Evolutionary conservation across 53 echinoderm and acorn worm species (phyloP), one percentile per base, ranked within the genome.

Genomic region (Holothuria leucospilota): DNA sequence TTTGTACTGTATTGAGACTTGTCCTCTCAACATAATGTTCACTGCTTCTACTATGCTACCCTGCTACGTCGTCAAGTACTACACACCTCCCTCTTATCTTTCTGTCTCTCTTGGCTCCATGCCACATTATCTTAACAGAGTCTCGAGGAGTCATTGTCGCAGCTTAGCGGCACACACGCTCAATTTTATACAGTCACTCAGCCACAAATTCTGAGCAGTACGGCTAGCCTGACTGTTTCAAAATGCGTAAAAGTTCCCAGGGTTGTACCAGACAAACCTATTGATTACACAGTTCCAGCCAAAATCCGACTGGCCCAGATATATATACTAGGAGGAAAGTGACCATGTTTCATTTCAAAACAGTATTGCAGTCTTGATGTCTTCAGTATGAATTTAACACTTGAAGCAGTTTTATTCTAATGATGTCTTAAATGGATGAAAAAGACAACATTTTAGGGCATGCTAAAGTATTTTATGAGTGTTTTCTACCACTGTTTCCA

Each of bases 261-360:
- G 75, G 75, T 75, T 75, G 75, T 24, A 18, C 49, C 75, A 75
- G 75, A 75, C 75, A 21, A 75, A 75, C 51, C 75, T 75, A 75
- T 75, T 75, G 75, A 75, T 75, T 75, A 75, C 75, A 21, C 12
- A 49, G 75, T 56, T 56, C 56, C 51, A 51, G 75, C 75, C 75
- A 49, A 26, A 49, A 52, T 75, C 27, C 52, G 52, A 39, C 75
- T 75, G 75, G n/a, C 75, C 75, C 51, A 52, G 75, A 75, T 75
- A 75, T 46, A 9, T 46, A 46, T 2, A 11, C n/a, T n/a, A 75
- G 51, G 28, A 24, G 5, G 20, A 49, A 52, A 75, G 26, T 27
- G 51, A 27, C 24, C 75, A 75, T 52, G 39, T 72, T 72, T 72
- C 40, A 40, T 27, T 23, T 52, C 52, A 49, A 9, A 52, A 75